phyloP scores from a whole-genome alignment of 2,113 vertebrate species.

The Gymnogyps californianus region DNA sequence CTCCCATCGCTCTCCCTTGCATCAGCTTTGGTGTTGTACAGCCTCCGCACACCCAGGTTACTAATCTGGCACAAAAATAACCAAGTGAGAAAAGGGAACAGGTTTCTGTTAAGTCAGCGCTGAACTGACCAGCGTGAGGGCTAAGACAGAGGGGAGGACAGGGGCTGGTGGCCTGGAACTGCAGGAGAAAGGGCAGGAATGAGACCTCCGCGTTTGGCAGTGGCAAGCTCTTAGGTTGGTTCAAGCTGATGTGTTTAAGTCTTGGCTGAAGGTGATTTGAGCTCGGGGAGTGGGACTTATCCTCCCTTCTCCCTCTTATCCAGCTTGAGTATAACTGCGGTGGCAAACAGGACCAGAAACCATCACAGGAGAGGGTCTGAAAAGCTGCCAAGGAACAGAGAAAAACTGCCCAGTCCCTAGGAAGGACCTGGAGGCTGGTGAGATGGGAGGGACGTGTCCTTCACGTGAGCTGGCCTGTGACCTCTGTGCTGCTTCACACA shows the following conservation, averaged over 20 bases:
- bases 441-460: background rate
- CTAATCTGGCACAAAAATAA: background rate
- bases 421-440: background rate
- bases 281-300: background rate
- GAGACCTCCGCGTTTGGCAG: background rate
- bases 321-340: background rate
- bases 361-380: background rate
- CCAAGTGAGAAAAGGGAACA: background rate
- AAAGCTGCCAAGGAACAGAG: background rate
- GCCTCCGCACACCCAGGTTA: background rate
- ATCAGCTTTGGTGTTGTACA: background rate
- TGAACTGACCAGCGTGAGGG: background rate
- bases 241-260: background rate
- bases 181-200: background rate
- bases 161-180: background rate
- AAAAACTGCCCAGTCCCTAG: background rate
- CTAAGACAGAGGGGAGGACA: background rate
- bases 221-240: background rate
- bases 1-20: accelerated
- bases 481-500: background rate
- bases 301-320: background rate
- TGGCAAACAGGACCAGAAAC: background rate
- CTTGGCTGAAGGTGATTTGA: background rate
- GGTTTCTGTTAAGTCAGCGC: background rate
- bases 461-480: background rate